Percentiles rank a stretch among this genome's conserved stretches.
phyloP scores from a whole-genome alignment of 2,113 vertebrate species.

The Tachuris rubrigastra region DNA sequence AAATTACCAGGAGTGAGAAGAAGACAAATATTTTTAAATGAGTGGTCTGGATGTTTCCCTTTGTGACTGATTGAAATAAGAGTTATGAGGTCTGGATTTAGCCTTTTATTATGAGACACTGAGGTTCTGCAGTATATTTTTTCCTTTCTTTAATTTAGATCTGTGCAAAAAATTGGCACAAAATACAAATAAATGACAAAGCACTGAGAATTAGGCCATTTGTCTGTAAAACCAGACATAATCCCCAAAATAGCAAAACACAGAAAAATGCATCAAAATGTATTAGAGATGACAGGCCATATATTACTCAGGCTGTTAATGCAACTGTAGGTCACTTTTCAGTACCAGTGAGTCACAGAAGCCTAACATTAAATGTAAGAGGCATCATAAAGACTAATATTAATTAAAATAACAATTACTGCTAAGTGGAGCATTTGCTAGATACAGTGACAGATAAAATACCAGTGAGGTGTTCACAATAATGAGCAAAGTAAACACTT shows the following conservation, averaged over 20 bases:
- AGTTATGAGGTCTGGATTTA: constrained; percentile 13
- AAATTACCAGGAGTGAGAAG: not conserved
- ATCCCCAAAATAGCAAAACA: constrained; percentile 50
- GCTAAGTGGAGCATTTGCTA: not conserved
- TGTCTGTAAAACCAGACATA: constrained; percentile 41
- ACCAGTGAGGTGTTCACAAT: not conserved
- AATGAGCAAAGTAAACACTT: not conserved
- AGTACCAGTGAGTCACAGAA: constrained; percentile 21
- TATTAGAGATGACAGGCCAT: constrained; percentile 29
- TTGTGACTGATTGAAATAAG: constrained; percentile 11
- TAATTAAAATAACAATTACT: constrained; percentile 38
- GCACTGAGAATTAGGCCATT: constrained; percentile 32
- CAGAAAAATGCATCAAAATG: constrained; percentile 46
- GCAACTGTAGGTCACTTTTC: not conserved
- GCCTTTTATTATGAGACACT: constrained; percentile 22
- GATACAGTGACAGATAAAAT: not conserved
- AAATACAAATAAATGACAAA: constrained; percentile 55
- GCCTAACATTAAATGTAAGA: not conserved
- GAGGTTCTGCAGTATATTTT: not conserved
- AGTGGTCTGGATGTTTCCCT: not conserved
- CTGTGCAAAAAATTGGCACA: not conserved
- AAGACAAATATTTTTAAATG: not conserved
- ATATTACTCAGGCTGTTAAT: constrained; percentile 22
- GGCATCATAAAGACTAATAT: not conserved
- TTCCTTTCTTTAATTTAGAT: constrained; percentile 29